A percentile compares a stretch with the other conserved stretches of the same genome.
phyloP scores from a whole-genome alignment of 1,140 invertebrate species.

The Myzus persicae region DNA sequence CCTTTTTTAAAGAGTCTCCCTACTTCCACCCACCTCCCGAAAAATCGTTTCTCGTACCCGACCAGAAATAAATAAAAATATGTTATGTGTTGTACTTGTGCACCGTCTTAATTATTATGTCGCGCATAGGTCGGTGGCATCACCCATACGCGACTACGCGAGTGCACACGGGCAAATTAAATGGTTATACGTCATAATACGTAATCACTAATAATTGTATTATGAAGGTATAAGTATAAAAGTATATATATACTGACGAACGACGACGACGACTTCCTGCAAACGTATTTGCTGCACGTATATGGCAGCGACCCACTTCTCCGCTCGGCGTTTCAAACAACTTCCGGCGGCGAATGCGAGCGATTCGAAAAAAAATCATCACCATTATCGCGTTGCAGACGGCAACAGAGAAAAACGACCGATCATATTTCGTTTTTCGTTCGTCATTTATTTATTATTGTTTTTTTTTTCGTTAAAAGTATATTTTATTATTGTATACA shows the following conservation, averaged over 20 bases:
- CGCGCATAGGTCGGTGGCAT: background rate
- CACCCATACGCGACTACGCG: background rate
- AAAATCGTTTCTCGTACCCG: background rate
- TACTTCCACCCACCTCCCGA: too few relatives aligned
- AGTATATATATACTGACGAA: background rate
- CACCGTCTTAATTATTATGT: background rate
- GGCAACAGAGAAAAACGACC: background rate
- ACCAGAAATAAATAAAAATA: background rate
- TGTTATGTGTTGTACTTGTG: background rate
- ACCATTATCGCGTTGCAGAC: background rate
- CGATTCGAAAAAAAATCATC: background rate
- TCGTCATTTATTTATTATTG: background rate
- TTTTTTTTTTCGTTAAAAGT: too few relatives aligned
- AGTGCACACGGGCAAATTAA: background rate
- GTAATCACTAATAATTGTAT: background rate
- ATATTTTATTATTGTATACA: background rate
- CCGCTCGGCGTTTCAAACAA: background rate
- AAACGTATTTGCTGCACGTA: background rate
- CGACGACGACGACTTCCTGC: background rate
- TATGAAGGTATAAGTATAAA: background rate
- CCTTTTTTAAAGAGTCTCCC: background rate
- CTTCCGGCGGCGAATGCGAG: background rate
- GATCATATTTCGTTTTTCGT: background rate
- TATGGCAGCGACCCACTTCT: background rate
- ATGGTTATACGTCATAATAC: background rate